phyloP scores from a whole-genome alignment of 2,113 vertebrate genomes.

The Lagopus muta region DNA sequence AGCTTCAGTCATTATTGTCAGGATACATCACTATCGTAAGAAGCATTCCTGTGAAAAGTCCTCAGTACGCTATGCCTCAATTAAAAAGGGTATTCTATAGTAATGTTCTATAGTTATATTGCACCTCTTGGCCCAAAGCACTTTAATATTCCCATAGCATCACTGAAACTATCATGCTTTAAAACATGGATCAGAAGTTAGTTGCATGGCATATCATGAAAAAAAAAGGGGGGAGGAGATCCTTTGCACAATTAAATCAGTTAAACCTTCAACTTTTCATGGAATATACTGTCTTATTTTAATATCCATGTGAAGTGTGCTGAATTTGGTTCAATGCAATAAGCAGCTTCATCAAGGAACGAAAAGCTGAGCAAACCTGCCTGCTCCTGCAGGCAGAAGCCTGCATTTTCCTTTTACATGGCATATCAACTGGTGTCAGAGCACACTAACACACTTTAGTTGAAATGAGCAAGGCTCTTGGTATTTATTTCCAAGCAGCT shows the following conservation, averaged over 20 bases:
- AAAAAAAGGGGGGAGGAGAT: not conserved
- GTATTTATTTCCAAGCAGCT: not conserved
- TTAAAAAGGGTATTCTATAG: not conserved
- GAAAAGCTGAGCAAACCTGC: not conserved
- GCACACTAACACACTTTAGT: not conserved
- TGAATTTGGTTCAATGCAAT: not conserved
- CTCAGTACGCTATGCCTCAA: not conserved
- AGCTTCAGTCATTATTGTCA: not conserved
- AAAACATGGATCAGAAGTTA: not conserved
- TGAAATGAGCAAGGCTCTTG: accelerated
- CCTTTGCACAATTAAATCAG: not conserved
- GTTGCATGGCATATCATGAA: not conserved
- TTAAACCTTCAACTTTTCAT: not conserved
- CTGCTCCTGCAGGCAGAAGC: not conserved
- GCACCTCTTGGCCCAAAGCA: not conserved
- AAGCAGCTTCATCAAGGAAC: not conserved
- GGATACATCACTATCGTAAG: not conserved
- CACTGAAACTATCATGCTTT: not conserved
- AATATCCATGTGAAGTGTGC: not conserved
- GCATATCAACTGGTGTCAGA: not conserved
- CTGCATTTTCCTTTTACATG: not conserved
- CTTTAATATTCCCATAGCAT: not conserved
- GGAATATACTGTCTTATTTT: not conserved
- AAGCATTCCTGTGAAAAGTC: not conserved
- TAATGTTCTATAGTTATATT: not conserved